Evolutionary conservation across 53 echinoderm and acorn worm genomes (phyloP), one percentile per base, ranked within the genome.

Genomic region (Holothuria leucospilota): DNA sequence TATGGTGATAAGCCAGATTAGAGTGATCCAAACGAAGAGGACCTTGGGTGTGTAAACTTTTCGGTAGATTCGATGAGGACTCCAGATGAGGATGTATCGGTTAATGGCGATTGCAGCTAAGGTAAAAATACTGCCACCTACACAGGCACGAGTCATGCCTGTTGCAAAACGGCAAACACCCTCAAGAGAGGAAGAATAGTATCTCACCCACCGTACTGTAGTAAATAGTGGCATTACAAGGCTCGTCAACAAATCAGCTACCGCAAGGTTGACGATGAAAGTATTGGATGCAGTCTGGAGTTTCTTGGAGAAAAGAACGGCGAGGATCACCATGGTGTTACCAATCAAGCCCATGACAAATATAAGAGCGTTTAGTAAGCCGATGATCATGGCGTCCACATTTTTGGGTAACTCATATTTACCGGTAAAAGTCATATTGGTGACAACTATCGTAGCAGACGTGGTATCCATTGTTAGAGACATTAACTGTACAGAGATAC

Each of bases 231-330:
- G 78, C 78, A 78, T 56, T 23, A 59, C 20, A 7, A 24, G 26
- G 27, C 59, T 11, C 16, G 78, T 78, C n/a, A 78, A 29, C 5
- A 78, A 28, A 21, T 78, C 78, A 27, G 78, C 78, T 25, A 27
- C n/a, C 11, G 78, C 78, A 12, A 78, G 59, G 27, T 78, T 78
- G 13, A 78, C 59, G 29, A 78, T 78, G 59, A 78, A 78, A 14
- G 29, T 8, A 15, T 53, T 78, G 20, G 78, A 78, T 24, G 59
- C 27, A 78, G 56, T 78, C 29, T 78, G 78, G 27, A 78, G 59
- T 15, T 42, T 53, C 40, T 29, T 78, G 0, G 80, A 80, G 13
- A 30, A 11, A 13, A 80, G 18, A 60, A 80, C 80, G 18, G 80
- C 80, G 9, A 60, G 13, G 30, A 79, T 59, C 1, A 80, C 61